Conservation (phyloP, 2,888 invertebrate species). For the Pseudococcus jackbeardsleyi region DNA sequence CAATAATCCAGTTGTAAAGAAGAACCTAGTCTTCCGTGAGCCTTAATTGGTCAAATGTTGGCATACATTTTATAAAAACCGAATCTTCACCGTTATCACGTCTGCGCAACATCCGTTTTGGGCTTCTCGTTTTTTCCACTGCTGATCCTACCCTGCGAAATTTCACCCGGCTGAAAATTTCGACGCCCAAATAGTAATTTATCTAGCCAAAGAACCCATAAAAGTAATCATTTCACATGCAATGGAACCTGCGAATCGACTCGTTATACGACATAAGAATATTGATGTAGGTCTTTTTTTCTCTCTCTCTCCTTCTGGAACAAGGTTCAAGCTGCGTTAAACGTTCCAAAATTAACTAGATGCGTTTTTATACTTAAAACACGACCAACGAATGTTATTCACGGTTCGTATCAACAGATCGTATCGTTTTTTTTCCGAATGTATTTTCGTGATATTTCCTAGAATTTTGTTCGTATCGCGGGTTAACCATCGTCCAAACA, state of each 20-base stretch:
- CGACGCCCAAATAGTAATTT: neutral
- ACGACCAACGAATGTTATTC: neutral
- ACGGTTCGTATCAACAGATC: slow-evolving; percentile 2
- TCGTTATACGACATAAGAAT: neutral
- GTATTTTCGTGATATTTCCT: neutral
- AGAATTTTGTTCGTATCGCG: neutral
- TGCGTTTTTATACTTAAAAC: slow-evolving; percentile 8
- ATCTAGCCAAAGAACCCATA: neutral
- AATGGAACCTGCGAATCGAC: neutral
- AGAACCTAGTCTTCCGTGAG: slow-evolving; percentile 64
- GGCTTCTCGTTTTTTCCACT: neutral
- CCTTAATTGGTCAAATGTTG: slow-evolving; percentile 65
- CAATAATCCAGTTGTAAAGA: slow-evolving; percentile 64
- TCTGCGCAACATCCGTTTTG: slow-evolving; percentile 40
- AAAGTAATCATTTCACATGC: slow-evolving; percentile 20
- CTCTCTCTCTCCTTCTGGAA: neutral
- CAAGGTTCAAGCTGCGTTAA: neutral
- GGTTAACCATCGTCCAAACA: neutral
- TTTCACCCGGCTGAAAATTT: neutral
- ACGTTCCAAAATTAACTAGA: slow-evolving; percentile 24
- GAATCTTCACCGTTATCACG: slow-evolving; percentile 55
- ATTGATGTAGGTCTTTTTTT: slow-evolving; percentile 48
- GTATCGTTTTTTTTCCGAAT: neutral
- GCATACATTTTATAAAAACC: slow-evolving; percentile 62
- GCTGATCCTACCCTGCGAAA: neutral